Conservation (phyloP, 2,888 invertebrate genomes). For the Himalopsyche anomala region DNA sequence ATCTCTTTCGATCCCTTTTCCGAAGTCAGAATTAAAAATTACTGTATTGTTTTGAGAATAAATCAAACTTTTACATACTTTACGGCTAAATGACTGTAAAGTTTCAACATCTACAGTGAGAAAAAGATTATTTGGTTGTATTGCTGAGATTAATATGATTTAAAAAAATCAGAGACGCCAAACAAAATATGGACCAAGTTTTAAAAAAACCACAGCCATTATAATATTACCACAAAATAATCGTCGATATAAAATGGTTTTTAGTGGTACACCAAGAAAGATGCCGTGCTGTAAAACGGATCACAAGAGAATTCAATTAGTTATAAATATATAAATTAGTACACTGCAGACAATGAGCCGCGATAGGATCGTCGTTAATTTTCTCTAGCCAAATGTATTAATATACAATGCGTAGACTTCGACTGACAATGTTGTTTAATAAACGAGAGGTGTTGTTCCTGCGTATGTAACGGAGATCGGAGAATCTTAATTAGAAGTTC, state of each 20-base stretch:
- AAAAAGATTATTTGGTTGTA: no score
- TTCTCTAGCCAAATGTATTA: neutral
- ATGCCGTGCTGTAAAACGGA: neutral
- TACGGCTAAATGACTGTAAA: no score
- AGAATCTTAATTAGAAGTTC: neutral
- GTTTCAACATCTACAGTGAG: no score
- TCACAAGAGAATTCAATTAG: neutral
- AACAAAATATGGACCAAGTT: no score
- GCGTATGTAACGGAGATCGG: neutral
- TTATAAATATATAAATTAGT: neutral
- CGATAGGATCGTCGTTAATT: neutral
- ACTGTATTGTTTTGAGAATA: no score
- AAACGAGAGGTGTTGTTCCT: neutral
- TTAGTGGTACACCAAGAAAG: neutral
- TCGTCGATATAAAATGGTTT: neutral
- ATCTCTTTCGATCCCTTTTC: no score
- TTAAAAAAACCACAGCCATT: no score
- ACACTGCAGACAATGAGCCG: neutral
- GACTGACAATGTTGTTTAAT: slow-evolving; percentile 24
- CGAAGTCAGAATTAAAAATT: no score
- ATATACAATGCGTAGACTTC: slow-evolving; percentile 6
- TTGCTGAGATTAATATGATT: no score
- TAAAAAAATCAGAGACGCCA: no score
- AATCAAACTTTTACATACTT: no score
- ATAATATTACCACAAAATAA: no score